Evolutionary conservation across 2,888 invertebrate species (phyloP).

Genomic region (Limulus polyphemus): DNA sequence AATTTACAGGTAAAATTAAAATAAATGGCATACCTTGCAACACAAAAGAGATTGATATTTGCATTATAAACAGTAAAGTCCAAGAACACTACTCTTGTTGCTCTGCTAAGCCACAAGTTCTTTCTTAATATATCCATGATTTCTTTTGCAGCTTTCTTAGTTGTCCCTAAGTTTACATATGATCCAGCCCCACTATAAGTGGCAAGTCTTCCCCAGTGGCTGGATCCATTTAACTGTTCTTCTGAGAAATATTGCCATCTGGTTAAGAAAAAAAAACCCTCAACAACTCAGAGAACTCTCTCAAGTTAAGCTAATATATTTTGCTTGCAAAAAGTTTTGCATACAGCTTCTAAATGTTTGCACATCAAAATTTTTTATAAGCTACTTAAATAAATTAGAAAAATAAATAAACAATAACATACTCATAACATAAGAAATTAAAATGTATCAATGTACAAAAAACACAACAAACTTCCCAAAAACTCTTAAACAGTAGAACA

Average conservation of each 20-base stretch:
- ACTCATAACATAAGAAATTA: too few species aligned
- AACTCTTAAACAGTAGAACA: too few species aligned
- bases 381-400: too few species aligned
- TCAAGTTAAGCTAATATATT: too few species aligned
- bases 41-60: conserved; percentile 56
- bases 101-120: conserved; percentile 52
- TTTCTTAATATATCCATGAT: conserved; percentile 43
- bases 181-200: conserved; percentile 48
- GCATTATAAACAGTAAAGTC: conserved; percentile 62
- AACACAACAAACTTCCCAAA: too few species aligned
- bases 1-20: too few species aligned
- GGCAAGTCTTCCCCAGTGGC: conserved; percentile 42
- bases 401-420: too few species aligned
- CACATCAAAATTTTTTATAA: too few species aligned
- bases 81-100: conserved; percentile 52
- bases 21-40: conserved; percentile 46
- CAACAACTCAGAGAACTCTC: not conserved
- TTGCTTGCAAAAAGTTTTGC: too few species aligned
- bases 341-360: too few species aligned
- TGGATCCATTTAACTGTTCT: conserved; percentile 36
- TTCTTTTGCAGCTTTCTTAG: conserved; percentile 36
- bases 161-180: conserved; percentile 41
- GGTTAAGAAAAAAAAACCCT: conserved; percentile 21
- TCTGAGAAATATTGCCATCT: conserved; percentile 42
- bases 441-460: too few species aligned